phyloP scores from a whole-genome alignment of 30 jellyfish, hydroid and myxozoan genomes.

The Turritopsis dohrnii region DNA sequence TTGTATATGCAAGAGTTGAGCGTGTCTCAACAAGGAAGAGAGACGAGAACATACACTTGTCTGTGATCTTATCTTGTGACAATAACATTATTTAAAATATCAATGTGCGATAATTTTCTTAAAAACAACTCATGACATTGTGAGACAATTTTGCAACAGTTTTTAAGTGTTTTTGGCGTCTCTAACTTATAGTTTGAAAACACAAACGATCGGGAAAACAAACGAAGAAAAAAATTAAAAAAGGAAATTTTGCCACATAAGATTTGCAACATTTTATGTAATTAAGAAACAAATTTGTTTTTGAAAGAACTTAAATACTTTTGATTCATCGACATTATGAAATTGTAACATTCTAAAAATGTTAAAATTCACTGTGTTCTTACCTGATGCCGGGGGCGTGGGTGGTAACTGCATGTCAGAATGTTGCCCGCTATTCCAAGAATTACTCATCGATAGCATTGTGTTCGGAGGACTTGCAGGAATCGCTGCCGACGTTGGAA shows the following conservation, averaged over 20 bases:
- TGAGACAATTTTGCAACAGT: neutral
- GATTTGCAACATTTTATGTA: neutral
- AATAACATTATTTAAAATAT: neutral
- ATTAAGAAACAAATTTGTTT: too few species aligned
- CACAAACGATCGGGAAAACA: neutral
- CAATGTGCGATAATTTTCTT: neutral
- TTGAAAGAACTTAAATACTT: too few species aligned
- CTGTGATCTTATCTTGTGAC: neutral
- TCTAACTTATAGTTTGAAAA: neutral
- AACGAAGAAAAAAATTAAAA: neutral
- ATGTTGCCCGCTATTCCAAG: slow-evolving; percentile 10
- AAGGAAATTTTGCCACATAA: neutral
- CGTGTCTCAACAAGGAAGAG: neutral
- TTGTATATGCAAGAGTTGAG: neutral
- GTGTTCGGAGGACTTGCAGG: slow-evolving; percentile 16
- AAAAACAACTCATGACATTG: neutral
- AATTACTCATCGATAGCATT: slow-evolving; percentile 12
- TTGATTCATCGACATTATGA: too few species aligned
- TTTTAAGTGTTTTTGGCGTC: neutral
- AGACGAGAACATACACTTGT: neutral
- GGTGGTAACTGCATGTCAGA: slow-evolving; percentile 7
- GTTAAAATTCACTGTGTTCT: too few species aligned
- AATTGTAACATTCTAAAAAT: neutral
- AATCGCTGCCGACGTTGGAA: neutral
- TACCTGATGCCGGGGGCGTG: slow-evolving; percentile 23